phyloP scores from a whole-genome alignment of 1,140 invertebrate species.

The Drosophila tsacasi region DNA sequence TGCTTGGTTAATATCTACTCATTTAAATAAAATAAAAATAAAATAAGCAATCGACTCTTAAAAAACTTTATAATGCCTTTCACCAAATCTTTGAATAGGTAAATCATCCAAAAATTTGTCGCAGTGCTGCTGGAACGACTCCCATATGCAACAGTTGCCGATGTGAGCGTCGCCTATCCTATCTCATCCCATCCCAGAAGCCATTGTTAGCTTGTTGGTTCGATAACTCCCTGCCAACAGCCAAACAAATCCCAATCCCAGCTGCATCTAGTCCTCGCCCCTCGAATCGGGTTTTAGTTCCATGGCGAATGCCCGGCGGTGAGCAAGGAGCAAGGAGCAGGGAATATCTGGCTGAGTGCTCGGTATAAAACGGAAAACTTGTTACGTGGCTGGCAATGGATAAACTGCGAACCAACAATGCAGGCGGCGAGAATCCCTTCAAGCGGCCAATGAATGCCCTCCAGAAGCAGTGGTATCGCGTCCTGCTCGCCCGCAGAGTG shows the following conservation, averaged over 20 bases:
- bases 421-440: conserved; percentile 72
- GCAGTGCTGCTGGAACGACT: conserved; percentile 6
- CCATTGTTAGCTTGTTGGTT: conserved; percentile 68
- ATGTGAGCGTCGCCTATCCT: conserved; percentile 8
- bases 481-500: conserved; percentile 72
- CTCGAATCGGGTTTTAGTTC: conserved; percentile 48
- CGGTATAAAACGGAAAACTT: conserved; percentile 76
- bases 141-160: conserved; percentile 47
- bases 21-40: background rate
- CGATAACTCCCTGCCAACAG: conserved; percentile 63
- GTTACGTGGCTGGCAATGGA: conserved; percentile 66
- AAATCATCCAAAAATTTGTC: background rate
- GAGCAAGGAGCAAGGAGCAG: conserved; percentile 55
- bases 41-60: background rate
- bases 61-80: background rate
- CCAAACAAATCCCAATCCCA: conserved; percentile 41
- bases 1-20: background rate
- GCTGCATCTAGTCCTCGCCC: conserved; percentile 36
- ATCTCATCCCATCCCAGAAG: conserved; percentile 27
- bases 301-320: conserved; percentile 61
- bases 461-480: conserved; percentile 83
- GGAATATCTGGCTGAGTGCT: conserved; percentile 43
- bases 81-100: no score
- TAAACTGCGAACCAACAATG: conserved; percentile 60
- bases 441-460: conserved; percentile 83